These are phyloP conservation scores for Drosophila oshimai DNA, from an alignment of 1,140 invertebrate genomes.

Conservation along the genomic window DNA sequence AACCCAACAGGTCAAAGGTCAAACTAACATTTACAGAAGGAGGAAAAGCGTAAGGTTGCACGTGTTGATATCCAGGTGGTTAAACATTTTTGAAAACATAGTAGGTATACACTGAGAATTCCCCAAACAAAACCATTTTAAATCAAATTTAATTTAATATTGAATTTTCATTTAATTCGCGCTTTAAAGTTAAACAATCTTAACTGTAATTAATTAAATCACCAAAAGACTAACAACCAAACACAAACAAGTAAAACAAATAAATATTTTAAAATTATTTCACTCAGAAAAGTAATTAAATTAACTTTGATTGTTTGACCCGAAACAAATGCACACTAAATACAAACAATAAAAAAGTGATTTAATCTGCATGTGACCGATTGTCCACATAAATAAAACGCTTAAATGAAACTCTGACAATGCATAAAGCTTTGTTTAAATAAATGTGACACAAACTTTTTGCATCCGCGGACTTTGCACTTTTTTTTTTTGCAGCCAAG, in stretches of 20 bases:
- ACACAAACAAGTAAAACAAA: no score
- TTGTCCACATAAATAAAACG: conserved; percentile 31
- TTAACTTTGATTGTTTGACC: not conserved
- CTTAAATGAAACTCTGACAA: conserved; percentile 39
- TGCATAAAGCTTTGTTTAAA: conserved; percentile 38
- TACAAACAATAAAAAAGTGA: not conserved
- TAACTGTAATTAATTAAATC: not conserved
- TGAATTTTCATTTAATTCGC: no score
- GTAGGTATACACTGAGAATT: no score
- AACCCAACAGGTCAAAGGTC: not conserved
- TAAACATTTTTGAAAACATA: no score
- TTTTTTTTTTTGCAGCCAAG: conserved; percentile 43
- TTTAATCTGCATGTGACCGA: conserved; percentile 7
- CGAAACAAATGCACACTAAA: not conserved
- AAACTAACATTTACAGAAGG: not conserved
- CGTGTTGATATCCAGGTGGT: no score
- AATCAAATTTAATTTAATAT: no score
- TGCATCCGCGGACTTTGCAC: conserved; percentile 1
- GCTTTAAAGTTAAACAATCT: no score
- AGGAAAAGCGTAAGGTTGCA: not conserved
- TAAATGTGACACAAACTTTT: conserved; percentile 18
- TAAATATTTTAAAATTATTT: no score
- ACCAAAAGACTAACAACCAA: not conserved
- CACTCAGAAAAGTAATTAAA: no score
- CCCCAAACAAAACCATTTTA: no score